Evolutionary conservation across 2,888 invertebrate species (phyloP).

Genomic region (Pomacea canaliculata): DNA sequence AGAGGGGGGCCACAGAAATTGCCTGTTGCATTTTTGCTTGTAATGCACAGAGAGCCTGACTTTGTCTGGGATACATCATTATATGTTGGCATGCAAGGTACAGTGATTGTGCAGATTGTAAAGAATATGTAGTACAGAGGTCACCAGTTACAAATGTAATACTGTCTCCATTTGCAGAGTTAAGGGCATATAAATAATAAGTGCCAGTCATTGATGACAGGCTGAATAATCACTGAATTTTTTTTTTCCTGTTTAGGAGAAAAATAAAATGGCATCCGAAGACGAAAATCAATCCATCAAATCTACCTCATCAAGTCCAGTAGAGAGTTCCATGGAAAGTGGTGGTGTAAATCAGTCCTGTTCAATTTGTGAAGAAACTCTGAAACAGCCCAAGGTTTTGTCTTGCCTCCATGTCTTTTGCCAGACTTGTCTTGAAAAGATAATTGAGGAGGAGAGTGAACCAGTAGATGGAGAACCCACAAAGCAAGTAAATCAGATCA

Average conservation of each 20-base stretch:
- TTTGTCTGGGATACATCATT: no score
- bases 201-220: no score
- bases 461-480: slow-evolving; percentile 24
- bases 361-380: slow-evolving; percentile 71
- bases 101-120: no score
- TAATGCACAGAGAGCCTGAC: no score
- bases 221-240: no score
- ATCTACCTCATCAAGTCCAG: not conserved
- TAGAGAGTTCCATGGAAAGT: slow-evolving; percentile 11
- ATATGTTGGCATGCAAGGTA: no score
- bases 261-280: slow-evolving; percentile 21
- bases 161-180: no score
- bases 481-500: slow-evolving; percentile 30
- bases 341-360: slow-evolving; percentile 50
- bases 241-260: not conserved
- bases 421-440: slow-evolving; percentile 87
- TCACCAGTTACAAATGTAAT: no score
- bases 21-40: no score
- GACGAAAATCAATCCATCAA: slow-evolving; percentile 9
- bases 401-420: slow-evolving; percentile 96
- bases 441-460: slow-evolving; percentile 33
- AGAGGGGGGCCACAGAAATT: no score
- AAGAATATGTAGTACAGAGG: no score
- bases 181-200: no score
- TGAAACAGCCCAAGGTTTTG: slow-evolving; percentile 87